Evolutionary conservation across 2,888 invertebrate genomes (phyloP).

Genomic region (Lycaena phlaeas): DNA sequence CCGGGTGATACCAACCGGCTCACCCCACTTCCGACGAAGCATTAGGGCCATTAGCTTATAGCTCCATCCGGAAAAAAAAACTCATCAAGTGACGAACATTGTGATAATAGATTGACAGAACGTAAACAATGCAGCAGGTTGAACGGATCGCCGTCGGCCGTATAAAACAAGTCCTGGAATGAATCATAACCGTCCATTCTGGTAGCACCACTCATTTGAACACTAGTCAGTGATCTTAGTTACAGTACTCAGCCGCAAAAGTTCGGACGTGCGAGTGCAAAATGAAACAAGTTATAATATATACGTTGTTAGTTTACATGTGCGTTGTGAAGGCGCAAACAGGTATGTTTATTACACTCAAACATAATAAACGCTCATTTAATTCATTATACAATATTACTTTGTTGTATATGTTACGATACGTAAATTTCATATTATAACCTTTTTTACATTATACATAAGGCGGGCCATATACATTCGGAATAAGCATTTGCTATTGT

Average conservation of each 20-base stretch:
- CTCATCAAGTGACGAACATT: too few relatives aligned
- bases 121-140: too few relatives aligned
- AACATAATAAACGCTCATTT: not conserved
- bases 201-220: constrained; percentile 1
- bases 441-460: too few relatives aligned
- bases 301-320: not conserved
- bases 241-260: not conserved
- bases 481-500: too few relatives aligned
- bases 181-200: constrained; percentile 7
- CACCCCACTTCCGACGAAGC: too few relatives aligned
- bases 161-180: constrained; percentile 1
- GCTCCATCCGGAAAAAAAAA: too few relatives aligned
- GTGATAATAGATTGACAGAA: too few relatives aligned
- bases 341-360: constrained; percentile 4
- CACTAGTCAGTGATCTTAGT: not conserved
- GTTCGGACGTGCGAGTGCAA: constrained; percentile 3
- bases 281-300: constrained; percentile 1
- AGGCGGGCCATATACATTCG: too few relatives aligned
- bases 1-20: too few relatives aligned
- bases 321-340: not conserved
- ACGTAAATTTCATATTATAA: not conserved
- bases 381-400: not conserved
- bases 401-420: not conserved
- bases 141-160: too few relatives aligned
- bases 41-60: too few relatives aligned